Base-by-base conservation (phyloP, 1,140 invertebrate genomes). In the Drosophila truncata region DNA sequence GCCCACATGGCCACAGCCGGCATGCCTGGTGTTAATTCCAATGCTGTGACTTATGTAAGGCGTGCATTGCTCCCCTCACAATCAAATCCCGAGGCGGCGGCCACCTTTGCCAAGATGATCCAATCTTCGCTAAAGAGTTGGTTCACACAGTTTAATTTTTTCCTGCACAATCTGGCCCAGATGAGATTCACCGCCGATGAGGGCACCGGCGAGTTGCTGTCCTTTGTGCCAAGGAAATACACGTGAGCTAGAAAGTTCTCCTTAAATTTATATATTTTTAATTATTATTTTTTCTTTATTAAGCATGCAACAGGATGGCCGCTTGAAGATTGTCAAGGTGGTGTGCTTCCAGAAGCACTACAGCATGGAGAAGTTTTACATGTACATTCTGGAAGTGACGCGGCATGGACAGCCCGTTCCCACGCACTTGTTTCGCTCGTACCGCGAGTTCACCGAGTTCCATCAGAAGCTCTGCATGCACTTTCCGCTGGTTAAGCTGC, bases 91-190 rank as follows among this genome's bases (percentile, higher is more conserved):
- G 98, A 99, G 93, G 98, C 98, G 5, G 97, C 97, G 1, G 97
- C 98, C 23, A 96, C 96, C 37, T 99, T 99, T 93, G 97, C 98
- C 2, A 94, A 97, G 33, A 96, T 99, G 94, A 99, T 99, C 91
- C 96, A 98, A 92, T 97, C 96, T 76, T 97, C 97, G 18, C 93
- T 98, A 9, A 97, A 97, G 93, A 95, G 94, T 85, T 96, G 97
- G 94, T 99, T 98, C 78, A 98, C 98, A 0, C 98, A 99, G 72
- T 97, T 99, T 77, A 99, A 99, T 93, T 99, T 99, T 93, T 99
- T 99, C 93, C 93, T 99, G 27, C 99, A 99, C 93, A 99, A 99
- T 93, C 93, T 99, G 76, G 98, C 98, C 4, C 99, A 99, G 92
- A 93, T 99, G 64, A 95, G 98, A 70, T 99, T 98, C 76, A 96